Evolutionary conservation across 2,113 vertebrate genomes (phyloP).

Genomic region (Anolis carolinensis): DNA sequence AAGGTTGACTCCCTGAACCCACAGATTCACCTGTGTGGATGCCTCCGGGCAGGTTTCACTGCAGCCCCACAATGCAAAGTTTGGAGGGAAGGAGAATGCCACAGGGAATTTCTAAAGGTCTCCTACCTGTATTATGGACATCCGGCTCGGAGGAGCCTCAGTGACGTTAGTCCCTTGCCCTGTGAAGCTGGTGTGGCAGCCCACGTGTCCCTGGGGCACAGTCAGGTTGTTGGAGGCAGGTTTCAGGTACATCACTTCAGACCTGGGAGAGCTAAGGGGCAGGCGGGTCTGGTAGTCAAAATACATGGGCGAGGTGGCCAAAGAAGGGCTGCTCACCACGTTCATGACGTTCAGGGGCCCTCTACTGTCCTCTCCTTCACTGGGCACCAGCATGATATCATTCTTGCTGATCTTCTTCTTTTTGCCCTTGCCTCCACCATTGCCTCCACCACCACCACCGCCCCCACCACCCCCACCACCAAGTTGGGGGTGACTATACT

Average conservation of each 20-base stretch:
- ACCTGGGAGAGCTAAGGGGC: slow-evolving; percentile 98
- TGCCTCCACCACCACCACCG: slow-evolving; percentile 63
- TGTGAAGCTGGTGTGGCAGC: slow-evolving; percentile 99
- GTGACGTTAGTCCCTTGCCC: slow-evolving; percentile 94
- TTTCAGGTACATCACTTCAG: slow-evolving; percentile 99
- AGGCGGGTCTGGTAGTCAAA: slow-evolving; percentile 99
- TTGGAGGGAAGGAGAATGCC: slow-evolving; percentile 50
- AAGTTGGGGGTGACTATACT: slow-evolving; percentile 97
- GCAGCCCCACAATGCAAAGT: slow-evolving; percentile 53
- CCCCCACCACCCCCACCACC: slow-evolving; percentile 78
- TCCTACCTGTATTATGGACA: slow-evolving; percentile 99
- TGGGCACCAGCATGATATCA: slow-evolving; percentile 99
- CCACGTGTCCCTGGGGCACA: slow-evolving; percentile 96
- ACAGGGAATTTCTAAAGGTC: slow-evolving; percentile 76
- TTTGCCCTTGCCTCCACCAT: slow-evolving; percentile 72
- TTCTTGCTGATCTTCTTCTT: slow-evolving; percentile 95
- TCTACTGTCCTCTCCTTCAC: slow-evolving; percentile 94
- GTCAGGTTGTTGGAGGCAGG: slow-evolving; percentile 98
- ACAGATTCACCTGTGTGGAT: slow-evolving; percentile 25
- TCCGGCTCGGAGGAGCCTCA: slow-evolving; percentile 95
- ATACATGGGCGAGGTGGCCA: slow-evolving; percentile 99
- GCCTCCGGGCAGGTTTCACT: slow-evolving; percentile 55
- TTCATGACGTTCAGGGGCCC: slow-evolving; percentile 99
- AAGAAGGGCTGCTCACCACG: slow-evolving; percentile 98
- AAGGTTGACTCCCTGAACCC: slow-evolving; percentile 31